phyloP scores from a whole-genome alignment of 2,797 vertebrate genomes.

The Mus caroli region DNA sequence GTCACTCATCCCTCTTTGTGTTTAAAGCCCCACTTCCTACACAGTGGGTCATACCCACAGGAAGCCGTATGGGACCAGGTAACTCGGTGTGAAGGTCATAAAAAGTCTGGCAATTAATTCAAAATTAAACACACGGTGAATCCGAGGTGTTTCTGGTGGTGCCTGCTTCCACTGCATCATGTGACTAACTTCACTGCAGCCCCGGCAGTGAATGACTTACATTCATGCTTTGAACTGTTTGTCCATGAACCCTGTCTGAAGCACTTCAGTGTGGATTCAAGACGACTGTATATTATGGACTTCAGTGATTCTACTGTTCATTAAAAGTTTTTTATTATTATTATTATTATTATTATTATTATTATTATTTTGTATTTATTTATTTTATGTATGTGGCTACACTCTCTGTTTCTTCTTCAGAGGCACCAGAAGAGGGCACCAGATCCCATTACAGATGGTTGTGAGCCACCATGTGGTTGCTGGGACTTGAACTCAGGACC shows the following conservation, averaged over 20 bases:
- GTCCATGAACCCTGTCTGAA: not conserved
- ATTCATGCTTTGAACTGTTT: no score
- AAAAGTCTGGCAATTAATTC: not conserved
- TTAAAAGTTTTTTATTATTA: not conserved
- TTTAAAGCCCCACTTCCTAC: not conserved
- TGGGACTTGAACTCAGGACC: not conserved
- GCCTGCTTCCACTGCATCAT: no score
- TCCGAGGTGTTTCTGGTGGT: no score
- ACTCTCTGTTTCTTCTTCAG: not conserved
- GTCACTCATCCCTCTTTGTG: not conserved
- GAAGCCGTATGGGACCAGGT: not conserved
- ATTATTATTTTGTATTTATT: no score
- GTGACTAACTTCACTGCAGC: not conserved
- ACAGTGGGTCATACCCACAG: not conserved
- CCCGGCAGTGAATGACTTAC: not conserved
- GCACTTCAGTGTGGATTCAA: not conserved
- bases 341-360: no score
- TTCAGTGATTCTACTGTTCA: not conserved
- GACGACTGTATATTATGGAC: not conserved
- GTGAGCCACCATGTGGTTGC: not conserved
- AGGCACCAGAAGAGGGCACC: not conserved
- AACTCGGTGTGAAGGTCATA: not conserved
- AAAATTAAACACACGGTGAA: not conserved
- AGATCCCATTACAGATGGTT: not conserved
- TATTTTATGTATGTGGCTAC: not conserved